These are phyloP conservation scores for Sterrhoptilus dennistouni DNA, from an alignment of 2,113 vertebrate species.

Conservation along the genomic window DNA sequence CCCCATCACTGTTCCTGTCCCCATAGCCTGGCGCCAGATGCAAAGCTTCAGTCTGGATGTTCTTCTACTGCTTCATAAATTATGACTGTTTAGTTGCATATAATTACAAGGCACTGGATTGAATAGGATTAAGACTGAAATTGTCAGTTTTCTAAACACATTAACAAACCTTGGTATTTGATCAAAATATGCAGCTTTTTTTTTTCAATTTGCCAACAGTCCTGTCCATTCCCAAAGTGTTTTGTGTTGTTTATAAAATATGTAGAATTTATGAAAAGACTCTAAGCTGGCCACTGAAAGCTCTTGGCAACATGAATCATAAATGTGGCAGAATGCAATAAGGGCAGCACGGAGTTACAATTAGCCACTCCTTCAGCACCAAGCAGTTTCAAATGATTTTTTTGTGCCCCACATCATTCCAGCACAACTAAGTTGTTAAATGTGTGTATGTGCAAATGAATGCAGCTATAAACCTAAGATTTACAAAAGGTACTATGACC, in stretches of 20 bases:
- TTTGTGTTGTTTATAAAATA: background rate
- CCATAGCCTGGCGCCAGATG: background rate
- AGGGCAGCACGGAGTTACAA: background rate
- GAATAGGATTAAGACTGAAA: constrained; percentile 47
- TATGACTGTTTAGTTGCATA: constrained; percentile 16
- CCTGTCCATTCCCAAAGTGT: background rate
- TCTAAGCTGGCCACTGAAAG: background rate
- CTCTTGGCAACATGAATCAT: background rate
- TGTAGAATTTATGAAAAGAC: background rate
- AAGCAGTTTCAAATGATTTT: background rate
- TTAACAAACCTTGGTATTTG: constrained; percentile 8
- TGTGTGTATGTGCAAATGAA: background rate
- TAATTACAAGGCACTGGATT: constrained; percentile 27
- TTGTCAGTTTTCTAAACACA: constrained; percentile 10
- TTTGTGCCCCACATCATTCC: background rate
- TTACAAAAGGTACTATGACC: background rate
- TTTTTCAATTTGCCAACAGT: background rate
- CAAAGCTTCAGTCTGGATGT: constrained; percentile 31
- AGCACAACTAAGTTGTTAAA: background rate
- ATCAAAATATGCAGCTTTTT: background rate
- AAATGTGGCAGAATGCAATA: background rate
- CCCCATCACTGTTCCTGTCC: background rate
- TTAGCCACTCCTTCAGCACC: background rate
- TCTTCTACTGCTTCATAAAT: constrained; percentile 28
- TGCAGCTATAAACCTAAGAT: background rate